Percentiles rank a stretch among this genome's conserved stretches.
Conservation (phyloP, 2,113 vertebrate species). For the Bungarus multicinctus region DNA sequence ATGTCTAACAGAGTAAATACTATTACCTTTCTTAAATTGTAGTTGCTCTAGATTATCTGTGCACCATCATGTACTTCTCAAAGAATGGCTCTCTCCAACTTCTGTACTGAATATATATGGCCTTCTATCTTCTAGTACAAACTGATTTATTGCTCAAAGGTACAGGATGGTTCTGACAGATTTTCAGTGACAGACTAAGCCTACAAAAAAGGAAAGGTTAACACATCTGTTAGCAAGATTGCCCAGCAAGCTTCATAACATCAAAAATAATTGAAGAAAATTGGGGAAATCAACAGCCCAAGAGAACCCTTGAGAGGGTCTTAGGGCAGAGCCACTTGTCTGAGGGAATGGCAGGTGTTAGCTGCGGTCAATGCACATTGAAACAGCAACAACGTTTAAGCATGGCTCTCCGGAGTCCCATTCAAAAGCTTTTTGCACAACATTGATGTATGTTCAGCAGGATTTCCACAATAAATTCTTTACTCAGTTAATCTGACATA, state of each 20-base stretch:
- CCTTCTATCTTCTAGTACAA: background rate
- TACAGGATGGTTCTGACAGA: background rate
- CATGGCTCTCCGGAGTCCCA: background rate
- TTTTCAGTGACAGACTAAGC: background rate
- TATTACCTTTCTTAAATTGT: background rate
- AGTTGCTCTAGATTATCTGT: background rate
- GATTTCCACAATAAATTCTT: background rate
- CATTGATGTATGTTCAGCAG: background rate
- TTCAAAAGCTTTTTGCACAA: background rate
- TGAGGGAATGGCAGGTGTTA: background rate
- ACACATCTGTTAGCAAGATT: background rate
- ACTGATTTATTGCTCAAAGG: background rate
- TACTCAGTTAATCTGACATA: background rate
- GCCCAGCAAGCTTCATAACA: background rate
- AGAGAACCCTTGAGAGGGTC: background rate
- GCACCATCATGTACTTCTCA: background rate
- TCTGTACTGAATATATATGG: background rate
- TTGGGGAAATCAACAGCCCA: background rate
- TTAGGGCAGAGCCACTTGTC: background rate
- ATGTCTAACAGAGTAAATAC: background rate
- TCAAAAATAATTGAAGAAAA: background rate
- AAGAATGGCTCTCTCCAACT: background rate
- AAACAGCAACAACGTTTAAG: background rate
- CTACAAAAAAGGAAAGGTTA: background rate
- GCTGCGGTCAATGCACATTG: background rate